Conservation (phyloP, 1,140 invertebrate species). For the Alviniconcha marisindica region DNA sequence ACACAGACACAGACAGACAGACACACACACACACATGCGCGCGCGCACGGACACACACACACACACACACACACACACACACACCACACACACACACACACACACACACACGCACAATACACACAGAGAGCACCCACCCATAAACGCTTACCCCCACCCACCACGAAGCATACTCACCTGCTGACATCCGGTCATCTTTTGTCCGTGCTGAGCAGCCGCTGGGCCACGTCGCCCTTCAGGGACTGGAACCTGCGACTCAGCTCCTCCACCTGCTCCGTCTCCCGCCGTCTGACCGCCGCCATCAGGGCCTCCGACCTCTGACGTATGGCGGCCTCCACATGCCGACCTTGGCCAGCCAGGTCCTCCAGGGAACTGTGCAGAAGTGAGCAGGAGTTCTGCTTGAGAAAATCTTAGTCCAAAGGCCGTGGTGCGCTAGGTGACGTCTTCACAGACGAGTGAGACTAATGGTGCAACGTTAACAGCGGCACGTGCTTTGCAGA, state of each 20-base stretch:
- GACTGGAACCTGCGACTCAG: neutral
- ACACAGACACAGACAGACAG: too few relatives aligned
- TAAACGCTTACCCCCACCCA: too few relatives aligned
- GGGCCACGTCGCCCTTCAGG: neutral
- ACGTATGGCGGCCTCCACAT: slow-evolving; percentile 9
- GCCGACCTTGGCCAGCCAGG: neutral
- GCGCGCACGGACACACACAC: too few relatives aligned
- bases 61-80: too few relatives aligned
- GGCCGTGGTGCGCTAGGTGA: too few relatives aligned
- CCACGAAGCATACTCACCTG: neutral
- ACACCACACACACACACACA: too few relatives aligned
- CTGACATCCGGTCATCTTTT: slow-evolving; percentile 1
- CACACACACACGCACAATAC: too few relatives aligned
- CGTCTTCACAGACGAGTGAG: too few relatives aligned
- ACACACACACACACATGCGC: too few relatives aligned
- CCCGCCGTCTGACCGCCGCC: neutral
- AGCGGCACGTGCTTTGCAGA: too few relatives aligned
- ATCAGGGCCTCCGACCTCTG: neutral
- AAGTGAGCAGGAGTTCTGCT: neutral
- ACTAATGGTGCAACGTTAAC: too few relatives aligned
- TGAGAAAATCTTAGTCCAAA: neutral
- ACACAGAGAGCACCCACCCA: too few relatives aligned
- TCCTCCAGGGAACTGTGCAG: neutral
- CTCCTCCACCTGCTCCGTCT: slow-evolving; percentile 23
- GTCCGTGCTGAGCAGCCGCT: neutral